Conservation (phyloP, 2,797 vertebrate genomes). For the Acestrorhynchus altus region DNA sequence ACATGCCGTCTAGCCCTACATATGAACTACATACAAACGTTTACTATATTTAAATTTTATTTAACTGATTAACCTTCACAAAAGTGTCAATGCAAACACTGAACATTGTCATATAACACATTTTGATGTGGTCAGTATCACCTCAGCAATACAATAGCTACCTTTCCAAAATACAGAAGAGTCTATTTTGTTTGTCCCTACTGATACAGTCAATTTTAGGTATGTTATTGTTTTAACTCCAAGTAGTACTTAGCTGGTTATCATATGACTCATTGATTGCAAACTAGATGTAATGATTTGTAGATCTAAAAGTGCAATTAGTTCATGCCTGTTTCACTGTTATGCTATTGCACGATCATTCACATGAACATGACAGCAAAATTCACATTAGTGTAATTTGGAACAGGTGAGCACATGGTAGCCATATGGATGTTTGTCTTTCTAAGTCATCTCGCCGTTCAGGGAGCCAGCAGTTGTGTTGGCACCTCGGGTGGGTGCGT, state of each 20-base stretch:
- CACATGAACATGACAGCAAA: slow-evolving; percentile 18
- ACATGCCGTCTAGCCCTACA: neutral
- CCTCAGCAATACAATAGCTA: no score
- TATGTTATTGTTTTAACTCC: neutral
- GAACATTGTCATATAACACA: no score
- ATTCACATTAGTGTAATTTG: slow-evolving; percentile 33
- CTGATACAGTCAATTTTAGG: neutral
- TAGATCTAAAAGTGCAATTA: neutral
- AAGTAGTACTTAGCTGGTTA: neutral
- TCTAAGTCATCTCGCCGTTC: slow-evolving; percentile 48
- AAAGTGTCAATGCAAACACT: no score
- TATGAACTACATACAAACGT: neutral
- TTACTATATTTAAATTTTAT: no score
- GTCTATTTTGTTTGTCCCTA: neutral
- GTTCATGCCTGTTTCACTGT: neutral
- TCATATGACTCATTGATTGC: neutral
- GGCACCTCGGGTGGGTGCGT: slow-evolving; percentile 49
- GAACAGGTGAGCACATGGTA: slow-evolving; percentile 45
- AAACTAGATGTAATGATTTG: neutral
- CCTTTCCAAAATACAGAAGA: no score
- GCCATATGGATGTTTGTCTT: slow-evolving; percentile 48
- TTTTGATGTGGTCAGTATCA: no score
- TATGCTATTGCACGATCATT: slow-evolving; percentile 31
- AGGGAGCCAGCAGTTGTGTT: slow-evolving; percentile 55
- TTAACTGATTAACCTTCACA: no score